These are phyloP conservation scores for Calliphora vomitoria DNA, from an alignment of 2,888 invertebrate genomes.

Conservation along the genomic window DNA sequence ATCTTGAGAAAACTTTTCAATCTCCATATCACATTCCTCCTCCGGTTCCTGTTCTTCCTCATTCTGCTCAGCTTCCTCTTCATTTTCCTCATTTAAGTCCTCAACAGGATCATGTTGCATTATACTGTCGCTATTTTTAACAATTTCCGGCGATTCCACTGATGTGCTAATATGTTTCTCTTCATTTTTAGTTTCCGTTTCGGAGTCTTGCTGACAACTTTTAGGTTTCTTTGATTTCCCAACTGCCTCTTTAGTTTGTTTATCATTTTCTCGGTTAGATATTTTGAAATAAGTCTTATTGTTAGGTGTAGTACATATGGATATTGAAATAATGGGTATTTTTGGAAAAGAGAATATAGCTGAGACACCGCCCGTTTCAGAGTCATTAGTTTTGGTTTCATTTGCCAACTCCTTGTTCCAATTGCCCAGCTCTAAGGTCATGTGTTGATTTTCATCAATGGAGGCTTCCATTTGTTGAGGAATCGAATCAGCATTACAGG, in stretches of 20 bases:
- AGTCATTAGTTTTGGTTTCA: constrained; percentile 28
- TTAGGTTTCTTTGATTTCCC: neutral
- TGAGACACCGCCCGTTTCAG: constrained; percentile 39
- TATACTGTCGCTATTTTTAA: neutral
- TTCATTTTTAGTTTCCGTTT: neutral
- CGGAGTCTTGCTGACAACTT: neutral
- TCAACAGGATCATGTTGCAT: neutral
- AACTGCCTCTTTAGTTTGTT: neutral
- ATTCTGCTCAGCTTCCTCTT: neutral
- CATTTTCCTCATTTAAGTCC: neutral
- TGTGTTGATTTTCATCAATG: constrained; percentile 42
- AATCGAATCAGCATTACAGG: neutral
- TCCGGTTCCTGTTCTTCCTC: neutral
- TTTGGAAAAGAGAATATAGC: constrained; percentile 66
- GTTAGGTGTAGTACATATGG: constrained; percentile 55
- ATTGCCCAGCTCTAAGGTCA: constrained; percentile 56
- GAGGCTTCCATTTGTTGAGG: constrained; percentile 1
- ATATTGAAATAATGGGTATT: constrained; percentile 65
- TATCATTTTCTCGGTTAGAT: constrained; percentile 61
- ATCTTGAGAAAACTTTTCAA: constrained; percentile 60
- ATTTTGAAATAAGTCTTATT: constrained; percentile 64
- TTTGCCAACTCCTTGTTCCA: constrained; percentile 22
- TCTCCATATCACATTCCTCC: constrained; percentile 44
- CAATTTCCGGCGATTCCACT: neutral
- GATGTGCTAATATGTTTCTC: neutral